Base-by-base conservation (phyloP, 2,113 vertebrate species). In the Perca flavescens region DNA sequence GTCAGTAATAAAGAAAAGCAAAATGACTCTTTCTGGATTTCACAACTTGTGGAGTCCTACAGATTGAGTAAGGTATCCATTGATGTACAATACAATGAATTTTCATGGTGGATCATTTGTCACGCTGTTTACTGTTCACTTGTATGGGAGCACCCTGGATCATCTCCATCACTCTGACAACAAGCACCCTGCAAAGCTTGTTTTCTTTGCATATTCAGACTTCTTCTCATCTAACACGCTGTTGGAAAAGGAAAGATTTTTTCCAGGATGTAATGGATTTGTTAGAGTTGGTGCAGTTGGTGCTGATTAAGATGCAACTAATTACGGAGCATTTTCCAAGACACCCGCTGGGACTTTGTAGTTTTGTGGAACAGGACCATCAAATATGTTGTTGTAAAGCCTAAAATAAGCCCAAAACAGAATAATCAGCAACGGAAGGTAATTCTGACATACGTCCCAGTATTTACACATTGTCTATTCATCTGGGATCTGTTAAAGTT, bases 81-180 rank as follows among this genome's bases (percentile, higher is more conserved):
- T 15, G 31, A 61, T 47, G 49, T 54, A 58, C 40, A n/a, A 63
- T 28, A 60, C 76, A 47, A 70, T 89, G 82, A 85, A 83, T 79
- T 81, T 87, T 81, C 74, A 84, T 76, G n/a, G 11, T 0, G 81
- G 50, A 21, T 75, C 66, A 22, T 67, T 47, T 62, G 56, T 65
- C 74, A 28, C 5, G 28, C 69, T 70, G 65, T 21, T 84, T 34
- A 34, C 34, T 34, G 34, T 34, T 34, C 34, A 15, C 28, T 65
- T 72, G 65, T 46, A 58, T 22, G n/a, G 34, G 58, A 52, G 74
- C 79, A 22, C 7, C 73, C 11, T 68, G 85, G 46, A 52, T 66
- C 71, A 22, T 54, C 66, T 89, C 82, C 76, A 75, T 87, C 79
- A 60, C 43, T 63, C 79, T 53, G 65, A 61, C 65, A 56, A 13